phyloP scores from a whole-genome alignment of 2,888 invertebrate species.

The Mythimna impura region DNA sequence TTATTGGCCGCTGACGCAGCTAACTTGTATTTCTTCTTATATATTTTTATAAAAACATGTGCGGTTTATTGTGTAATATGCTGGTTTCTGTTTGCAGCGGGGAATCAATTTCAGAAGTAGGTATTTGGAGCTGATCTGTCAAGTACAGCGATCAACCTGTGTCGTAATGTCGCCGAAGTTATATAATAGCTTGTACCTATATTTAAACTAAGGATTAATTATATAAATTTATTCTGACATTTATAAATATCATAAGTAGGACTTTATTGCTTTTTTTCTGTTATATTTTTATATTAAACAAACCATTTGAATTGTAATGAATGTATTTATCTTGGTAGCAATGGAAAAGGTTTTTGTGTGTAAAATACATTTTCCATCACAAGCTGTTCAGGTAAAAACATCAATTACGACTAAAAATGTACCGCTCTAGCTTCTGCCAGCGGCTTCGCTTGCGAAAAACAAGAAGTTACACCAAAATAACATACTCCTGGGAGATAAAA shows the following conservation, averaged over 20 bases:
- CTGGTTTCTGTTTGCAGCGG: constrained; percentile 39
- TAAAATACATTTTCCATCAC: no score
- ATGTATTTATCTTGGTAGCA: no score
- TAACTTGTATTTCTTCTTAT: constrained; percentile 53
- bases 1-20: constrained; percentile 16
- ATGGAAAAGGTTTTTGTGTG: no score
- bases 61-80: constrained; percentile 55
- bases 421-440: no score
- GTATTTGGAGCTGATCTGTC: constrained; percentile 28
- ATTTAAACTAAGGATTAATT: neutral
- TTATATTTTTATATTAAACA: neutral
- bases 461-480: no score
- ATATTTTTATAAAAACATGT: constrained; percentile 59
- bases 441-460: no score
- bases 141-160: neutral
- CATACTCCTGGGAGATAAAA: no score
- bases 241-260: neutral
- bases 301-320: no score
- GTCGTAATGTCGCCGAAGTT: neutral
- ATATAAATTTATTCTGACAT: neutral
- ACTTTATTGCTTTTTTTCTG: neutral
- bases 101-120: constrained; percentile 50
- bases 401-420: no score
- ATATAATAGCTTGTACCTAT: neutral
- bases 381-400: no score